Evolutionary conservation across 2,113 vertebrate genomes (phyloP).

Genomic region (Zosterops borbonicus): DNA sequence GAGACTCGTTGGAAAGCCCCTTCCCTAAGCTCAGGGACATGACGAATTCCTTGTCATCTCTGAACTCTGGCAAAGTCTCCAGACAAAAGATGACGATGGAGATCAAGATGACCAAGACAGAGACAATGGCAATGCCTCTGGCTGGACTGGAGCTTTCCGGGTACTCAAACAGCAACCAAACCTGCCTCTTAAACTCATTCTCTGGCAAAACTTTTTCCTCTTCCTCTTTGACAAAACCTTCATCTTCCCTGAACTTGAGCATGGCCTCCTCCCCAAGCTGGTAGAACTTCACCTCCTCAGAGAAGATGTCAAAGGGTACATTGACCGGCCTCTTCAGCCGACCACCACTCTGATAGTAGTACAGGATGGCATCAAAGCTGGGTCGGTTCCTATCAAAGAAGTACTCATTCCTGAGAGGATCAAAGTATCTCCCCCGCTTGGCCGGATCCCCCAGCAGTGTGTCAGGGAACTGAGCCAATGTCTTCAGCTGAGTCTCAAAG

Average conservation of each 20-base stretch:
- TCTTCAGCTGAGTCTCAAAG: constrained; percentile 96
- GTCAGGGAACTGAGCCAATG: constrained; percentile 94
- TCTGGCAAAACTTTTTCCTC: constrained; percentile 91
- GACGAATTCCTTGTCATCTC: constrained; percentile 89
- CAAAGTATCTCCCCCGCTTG: constrained; percentile 93
- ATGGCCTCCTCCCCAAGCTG: constrained; percentile 95
- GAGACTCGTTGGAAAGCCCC: constrained; percentile 76
- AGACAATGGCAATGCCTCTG: constrained; percentile 94
- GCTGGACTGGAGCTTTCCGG: constrained; percentile 96
- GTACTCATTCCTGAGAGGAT: constrained; percentile 96
- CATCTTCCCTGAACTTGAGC: constrained; percentile 95
- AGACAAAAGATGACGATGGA: constrained; percentile 98
- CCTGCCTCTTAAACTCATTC: constrained; percentile 94
- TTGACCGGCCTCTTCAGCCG: constrained; percentile 93
- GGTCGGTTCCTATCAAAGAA: constrained; percentile 97
- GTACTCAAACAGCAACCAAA: constrained; percentile 99
- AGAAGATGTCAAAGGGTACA: constrained; percentile 96
- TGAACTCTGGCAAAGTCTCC: constrained; percentile 95
- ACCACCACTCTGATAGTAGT: constrained; percentile 95
- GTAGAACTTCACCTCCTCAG: constrained; percentile 98
- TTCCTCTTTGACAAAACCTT: constrained; percentile 96
- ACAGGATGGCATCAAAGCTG: constrained; percentile 96
- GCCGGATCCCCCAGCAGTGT: constrained; percentile 91
- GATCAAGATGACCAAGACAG: constrained; percentile 95
- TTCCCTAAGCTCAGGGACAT: constrained; percentile 71